Evolutionary conservation across 2,797 vertebrate species (phyloP).

Genomic region (Crypturellus tataupa): DNA sequence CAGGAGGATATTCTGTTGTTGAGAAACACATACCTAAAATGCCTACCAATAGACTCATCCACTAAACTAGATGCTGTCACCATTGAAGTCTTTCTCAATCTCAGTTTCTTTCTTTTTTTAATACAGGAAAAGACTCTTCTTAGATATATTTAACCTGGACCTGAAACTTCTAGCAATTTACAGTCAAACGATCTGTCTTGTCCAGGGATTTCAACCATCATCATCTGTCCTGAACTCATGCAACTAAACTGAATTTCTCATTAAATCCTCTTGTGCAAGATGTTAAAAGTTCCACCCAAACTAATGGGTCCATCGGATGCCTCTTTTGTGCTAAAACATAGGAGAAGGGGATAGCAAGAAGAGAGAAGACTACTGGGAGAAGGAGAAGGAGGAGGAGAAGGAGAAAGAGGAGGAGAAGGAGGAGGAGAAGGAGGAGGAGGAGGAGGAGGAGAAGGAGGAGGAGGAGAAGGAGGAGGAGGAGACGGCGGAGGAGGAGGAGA

Average conservation of each 20-base stretch:
- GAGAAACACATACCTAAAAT: not conserved
- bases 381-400: too few relatives aligned
- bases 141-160: not conserved
- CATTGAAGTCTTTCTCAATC: not conserved
- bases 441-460: too few relatives aligned
- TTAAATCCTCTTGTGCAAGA: not conserved
- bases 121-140: not conserved
- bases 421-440: too few relatives aligned
- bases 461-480: too few relatives aligned
- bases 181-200: not conserved
- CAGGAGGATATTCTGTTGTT: not conserved
- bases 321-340: not conserved
- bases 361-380: not conserved
- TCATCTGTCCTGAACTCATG: not conserved
- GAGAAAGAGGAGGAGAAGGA: too few relatives aligned
- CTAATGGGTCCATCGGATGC: not conserved
- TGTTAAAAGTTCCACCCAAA: not conserved
- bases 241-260: not conserved
- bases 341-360: not conserved
- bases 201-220: not conserved
- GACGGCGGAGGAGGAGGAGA: too few relatives aligned
- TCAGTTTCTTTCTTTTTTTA: not conserved
- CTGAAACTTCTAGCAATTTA: not conserved
- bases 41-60: not conserved
- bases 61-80: not conserved